phyloP scores from a whole-genome alignment of 2,797 vertebrate genomes.

The Enteromius thamalakanensis region DNA sequence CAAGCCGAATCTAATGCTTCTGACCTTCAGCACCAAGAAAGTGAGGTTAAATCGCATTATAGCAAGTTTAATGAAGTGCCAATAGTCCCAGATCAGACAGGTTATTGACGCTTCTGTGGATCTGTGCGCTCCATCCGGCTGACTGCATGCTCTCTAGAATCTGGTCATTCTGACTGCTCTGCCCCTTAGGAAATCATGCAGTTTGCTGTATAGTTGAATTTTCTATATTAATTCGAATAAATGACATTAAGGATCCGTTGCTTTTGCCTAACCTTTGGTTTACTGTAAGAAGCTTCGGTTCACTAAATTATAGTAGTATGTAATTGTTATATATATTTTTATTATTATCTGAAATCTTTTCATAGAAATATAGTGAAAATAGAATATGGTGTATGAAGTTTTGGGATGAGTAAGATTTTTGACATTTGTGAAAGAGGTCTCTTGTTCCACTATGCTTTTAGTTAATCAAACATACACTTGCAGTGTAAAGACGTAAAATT shows the following conservation, averaged over 20 bases:
- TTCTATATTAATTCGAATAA: background rate
- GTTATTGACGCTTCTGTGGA: background rate
- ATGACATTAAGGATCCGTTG: background rate
- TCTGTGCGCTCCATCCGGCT: background rate
- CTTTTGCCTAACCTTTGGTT: background rate
- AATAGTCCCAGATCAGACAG: constrained; percentile 6
- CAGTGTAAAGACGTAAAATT: no score
- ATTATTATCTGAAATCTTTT: background rate
- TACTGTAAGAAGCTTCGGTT: background rate
- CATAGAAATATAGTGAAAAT: no score
- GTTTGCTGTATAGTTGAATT: background rate
- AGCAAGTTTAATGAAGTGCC: constrained; percentile 45
- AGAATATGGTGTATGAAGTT: no score
- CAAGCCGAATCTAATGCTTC: background rate
- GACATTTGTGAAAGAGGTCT: no score
- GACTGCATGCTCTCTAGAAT: constrained; percentile 10
- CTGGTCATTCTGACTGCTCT: background rate
- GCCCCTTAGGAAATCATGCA: background rate
- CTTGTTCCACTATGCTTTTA: no score
- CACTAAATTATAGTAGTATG: background rate
- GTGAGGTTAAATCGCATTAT: constrained; percentile 35
- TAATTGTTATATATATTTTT: background rate
- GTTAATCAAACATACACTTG: no score
- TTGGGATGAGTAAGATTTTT: no score
- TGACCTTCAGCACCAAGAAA: constrained; percentile 34